Evolutionary conservation across 2,113 vertebrate species (phyloP).

Genomic region (Lipotes vexillifer): DNA sequence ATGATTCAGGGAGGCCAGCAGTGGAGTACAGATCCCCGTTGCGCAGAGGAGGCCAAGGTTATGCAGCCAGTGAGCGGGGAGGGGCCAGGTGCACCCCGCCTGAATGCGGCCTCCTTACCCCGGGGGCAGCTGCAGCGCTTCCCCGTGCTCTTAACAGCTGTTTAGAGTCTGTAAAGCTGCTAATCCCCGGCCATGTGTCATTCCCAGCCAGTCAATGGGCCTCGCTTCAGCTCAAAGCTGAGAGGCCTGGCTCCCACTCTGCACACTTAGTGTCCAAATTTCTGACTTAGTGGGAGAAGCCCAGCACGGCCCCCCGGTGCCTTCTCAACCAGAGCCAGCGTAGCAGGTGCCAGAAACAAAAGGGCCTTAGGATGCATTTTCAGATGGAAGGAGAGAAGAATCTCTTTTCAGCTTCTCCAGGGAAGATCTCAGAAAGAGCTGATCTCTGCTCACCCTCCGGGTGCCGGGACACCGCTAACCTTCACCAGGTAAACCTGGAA

Average conservation of each 20-base stretch:
- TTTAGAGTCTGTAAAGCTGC: background rate
- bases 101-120: background rate
- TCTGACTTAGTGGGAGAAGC: background rate
- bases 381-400: background rate
- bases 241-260: background rate
- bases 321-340: fast-evolving
- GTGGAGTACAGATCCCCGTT: fast-evolving
- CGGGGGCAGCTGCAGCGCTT: background rate
- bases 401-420: background rate
- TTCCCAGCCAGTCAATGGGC: background rate
- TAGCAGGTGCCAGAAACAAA: fast-evolving
- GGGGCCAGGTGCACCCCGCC: background rate
- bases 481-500: background rate
- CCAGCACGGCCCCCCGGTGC: background rate
- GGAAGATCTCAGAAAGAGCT: background rate
- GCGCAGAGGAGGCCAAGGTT: background rate
- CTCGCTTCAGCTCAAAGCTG: background rate
- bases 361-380: fast-evolving
- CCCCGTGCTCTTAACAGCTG: background rate
- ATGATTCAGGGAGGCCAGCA: background rate
- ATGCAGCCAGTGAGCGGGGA: fast-evolving
- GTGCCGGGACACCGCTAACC: fast-evolving
- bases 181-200: background rate
- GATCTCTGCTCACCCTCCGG: fast-evolving
- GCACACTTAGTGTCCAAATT: background rate